Evolutionary conservation across 92 coral and sea anemone genomes (phyloP), one percentile per base, ranked within the genome.

Genomic region (Umimayanthus chanpuru): DNA sequence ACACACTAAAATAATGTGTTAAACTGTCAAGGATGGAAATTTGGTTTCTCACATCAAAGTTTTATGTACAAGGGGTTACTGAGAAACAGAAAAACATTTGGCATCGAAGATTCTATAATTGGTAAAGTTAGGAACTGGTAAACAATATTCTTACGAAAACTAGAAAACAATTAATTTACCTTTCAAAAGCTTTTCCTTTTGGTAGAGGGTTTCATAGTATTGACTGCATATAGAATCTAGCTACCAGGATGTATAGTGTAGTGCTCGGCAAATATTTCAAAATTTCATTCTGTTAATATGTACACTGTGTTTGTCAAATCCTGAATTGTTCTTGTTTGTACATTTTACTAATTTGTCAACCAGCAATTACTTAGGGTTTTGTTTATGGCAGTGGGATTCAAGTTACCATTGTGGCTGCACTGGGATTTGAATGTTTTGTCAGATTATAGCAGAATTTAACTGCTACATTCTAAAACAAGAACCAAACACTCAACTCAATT

Each of bases 1-100:
- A 83, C 87, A 83, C 87, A 83, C 78, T 79, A 68, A 68, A 40
- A 43, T 47, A 29, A 0, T 12, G n/a, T 25, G 32, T 29, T 23
- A 68, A 50, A 50, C 23, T 50, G 4, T 61, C 26, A 0, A 53
- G 18, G 58, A 2, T 14, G 50, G 11, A 47, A 47, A 47, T 5
- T 47, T 47, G 50, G 11, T 15, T 16, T 56, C 65, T 20, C 2
- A 3, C 23, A 20, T 15, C 23, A 14, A 2, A 56, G 65, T 12
- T 56, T 0, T 56, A 20, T 56, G 4, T 56, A 20, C 65, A 56
- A 56, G 65, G 18, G 65, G 15, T 47, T 47, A 47, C 10, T 47
- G 50, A 47, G 9, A 47, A 47, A 11, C 65, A 14, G 65, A 56
- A 56, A 56, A 14, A 23, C 65, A 6, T 56, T 20, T 56, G 20